phyloP scores from a whole-genome alignment of 2,113 vertebrate genomes.

The Triplophysa dalaica region DNA sequence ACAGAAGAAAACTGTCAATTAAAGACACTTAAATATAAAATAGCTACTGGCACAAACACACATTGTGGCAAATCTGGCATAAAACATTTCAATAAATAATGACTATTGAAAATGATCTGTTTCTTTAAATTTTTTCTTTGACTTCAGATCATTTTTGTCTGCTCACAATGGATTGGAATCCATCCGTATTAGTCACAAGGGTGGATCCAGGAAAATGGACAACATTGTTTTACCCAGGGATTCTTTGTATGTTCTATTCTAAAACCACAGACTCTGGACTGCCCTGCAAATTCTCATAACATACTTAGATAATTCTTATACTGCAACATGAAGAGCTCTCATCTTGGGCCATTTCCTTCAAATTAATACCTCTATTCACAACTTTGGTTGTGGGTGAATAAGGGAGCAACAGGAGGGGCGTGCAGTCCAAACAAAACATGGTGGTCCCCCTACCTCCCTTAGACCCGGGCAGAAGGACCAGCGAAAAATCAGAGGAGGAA shows the following conservation, averaged over 20 bases:
- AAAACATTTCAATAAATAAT: too few species aligned
- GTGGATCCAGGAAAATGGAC: neutral
- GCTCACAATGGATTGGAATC: neutral
- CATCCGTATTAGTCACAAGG: neutral
- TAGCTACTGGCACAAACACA: neutral
- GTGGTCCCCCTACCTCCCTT: conserved; percentile 20
- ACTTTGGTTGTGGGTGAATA: conserved; percentile 42
- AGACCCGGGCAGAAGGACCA: conserved; percentile 8
- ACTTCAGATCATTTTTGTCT: neutral
- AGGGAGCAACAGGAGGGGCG: conserved; percentile 29
- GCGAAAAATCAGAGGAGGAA: neutral
- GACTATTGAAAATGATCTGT: too few species aligned
- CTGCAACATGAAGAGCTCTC: conserved; percentile 38
- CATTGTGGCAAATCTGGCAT: neutral
- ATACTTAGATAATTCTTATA: neutral
- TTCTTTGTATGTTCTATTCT: neutral
- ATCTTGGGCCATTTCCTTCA: conserved; percentile 40
- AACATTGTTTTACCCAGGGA: too few species aligned
- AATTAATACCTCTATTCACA: conserved; percentile 53
- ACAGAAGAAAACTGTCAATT: neutral
- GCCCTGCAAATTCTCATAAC: too few species aligned
- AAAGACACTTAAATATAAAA: neutral
- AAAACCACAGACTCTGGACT: neutral
- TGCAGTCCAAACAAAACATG: conserved; percentile 34
- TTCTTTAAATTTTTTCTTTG: neutral